Conservation (phyloP, 2,888 invertebrate species). For the Tenthredo amoena region DNA sequence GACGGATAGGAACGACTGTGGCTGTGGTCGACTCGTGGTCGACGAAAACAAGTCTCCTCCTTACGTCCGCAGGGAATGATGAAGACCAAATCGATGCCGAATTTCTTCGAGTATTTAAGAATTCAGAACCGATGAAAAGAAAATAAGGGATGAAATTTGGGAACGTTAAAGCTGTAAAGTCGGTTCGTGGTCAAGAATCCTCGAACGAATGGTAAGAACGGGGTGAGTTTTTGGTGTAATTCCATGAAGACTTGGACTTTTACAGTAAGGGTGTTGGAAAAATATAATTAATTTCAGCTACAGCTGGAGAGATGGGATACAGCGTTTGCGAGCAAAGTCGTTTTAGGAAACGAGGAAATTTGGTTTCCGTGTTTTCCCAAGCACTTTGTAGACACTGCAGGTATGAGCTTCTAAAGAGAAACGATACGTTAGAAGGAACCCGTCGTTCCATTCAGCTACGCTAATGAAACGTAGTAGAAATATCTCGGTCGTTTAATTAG, state of each 20-base stretch:
- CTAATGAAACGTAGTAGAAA: slow-evolving; percentile 76
- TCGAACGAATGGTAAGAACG: not conserved
- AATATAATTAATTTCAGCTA: slow-evolving; percentile 6
- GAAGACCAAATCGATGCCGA: slow-evolving; percentile 22
- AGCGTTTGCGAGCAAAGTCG: not conserved
- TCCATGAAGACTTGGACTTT: not conserved
- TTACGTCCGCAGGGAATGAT: not conserved
- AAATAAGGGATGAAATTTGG: not conserved
- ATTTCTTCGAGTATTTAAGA: not conserved
- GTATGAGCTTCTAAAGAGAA: slow-evolving; percentile 51
- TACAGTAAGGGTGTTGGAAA: not conserved
- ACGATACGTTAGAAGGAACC: slow-evolving; percentile 66
- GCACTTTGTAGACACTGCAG: slow-evolving; percentile 44
- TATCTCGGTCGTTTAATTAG: slow-evolving; percentile 76
- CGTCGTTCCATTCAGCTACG: slow-evolving; percentile 67
- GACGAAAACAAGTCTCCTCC: slow-evolving; percentile 20
- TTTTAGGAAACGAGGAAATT: slow-evolving; percentile 35
- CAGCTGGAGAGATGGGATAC: not conserved
- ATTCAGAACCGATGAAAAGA: not conserved
- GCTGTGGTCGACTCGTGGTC: slow-evolving; percentile 12
- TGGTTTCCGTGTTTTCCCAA: slow-evolving; percentile 48
- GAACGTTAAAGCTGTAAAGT: not conserved
- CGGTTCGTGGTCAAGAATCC: not conserved
- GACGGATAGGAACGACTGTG: not conserved
- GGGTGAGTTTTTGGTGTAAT: not conserved